Percentiles rank a stretch among this genome's conserved stretches.
Conservation (phyloP, 2,888 invertebrate species). For the Elmis aenea region DNA sequence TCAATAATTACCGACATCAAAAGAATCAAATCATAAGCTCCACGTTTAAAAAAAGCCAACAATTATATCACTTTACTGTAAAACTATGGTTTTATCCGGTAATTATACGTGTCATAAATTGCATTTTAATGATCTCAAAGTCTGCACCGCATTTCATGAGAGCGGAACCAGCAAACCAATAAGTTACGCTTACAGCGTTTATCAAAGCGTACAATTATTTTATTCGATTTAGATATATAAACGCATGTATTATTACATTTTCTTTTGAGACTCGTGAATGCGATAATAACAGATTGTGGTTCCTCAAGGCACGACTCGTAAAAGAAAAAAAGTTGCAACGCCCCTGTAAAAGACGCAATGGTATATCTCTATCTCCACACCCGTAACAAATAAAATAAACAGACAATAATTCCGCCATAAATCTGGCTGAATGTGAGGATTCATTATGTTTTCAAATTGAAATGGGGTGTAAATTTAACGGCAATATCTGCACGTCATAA, state of each 20-base stretch:
- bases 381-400: constrained; percentile 29
- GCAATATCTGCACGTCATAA: constrained; percentile 35
- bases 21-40: too few species aligned
- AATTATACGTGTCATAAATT: constrained; percentile 19
- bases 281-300: constrained; percentile 28
- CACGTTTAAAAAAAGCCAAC: too few species aligned
- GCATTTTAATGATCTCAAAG: constrained; percentile 19
- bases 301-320: constrained; percentile 18
- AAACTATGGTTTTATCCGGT: constrained; percentile 5
- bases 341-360: constrained; percentile 20
- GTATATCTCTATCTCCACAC: constrained; percentile 17
- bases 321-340: constrained; percentile 18
- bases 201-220: constrained; percentile 7
- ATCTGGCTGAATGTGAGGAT: constrained; percentile 23
- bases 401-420: constrained; percentile 29
- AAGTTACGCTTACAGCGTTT: too few species aligned
- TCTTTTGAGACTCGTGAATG: constrained; percentile 24
- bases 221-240: constrained; percentile 16
- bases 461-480: constrained; percentile 46
- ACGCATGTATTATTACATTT: constrained; percentile 5
- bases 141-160: not conserved
- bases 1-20: too few species aligned
- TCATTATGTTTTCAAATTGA: constrained; percentile 36
- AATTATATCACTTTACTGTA: too few species aligned
- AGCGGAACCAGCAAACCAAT: constrained; percentile 4